Evolutionary conservation across 2,888 invertebrate genomes (phyloP).

Genomic region (Cephus nigrinus): DNA sequence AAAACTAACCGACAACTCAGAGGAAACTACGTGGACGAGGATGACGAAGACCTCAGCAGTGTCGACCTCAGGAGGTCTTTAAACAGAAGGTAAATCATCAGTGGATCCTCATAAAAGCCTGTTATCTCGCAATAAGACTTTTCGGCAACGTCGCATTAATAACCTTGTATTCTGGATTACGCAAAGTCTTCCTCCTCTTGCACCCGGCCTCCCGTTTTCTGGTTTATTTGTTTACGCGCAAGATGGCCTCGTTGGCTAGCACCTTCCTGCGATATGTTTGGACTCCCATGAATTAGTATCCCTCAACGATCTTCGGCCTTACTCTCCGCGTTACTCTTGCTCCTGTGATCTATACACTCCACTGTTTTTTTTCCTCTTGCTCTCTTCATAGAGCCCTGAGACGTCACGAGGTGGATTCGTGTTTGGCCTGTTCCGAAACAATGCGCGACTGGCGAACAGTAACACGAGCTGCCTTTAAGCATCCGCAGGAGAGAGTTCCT

Average conservation of each 20-base stretch:
- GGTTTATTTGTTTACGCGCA: not conserved
- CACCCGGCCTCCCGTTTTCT: not conserved
- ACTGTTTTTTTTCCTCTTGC: not conserved
- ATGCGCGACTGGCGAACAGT: not conserved
- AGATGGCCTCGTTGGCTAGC: not conserved
- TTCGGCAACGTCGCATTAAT: not conserved
- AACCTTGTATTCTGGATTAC: not conserved
- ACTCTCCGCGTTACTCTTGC: not conserved
- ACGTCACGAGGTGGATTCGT: not conserved
- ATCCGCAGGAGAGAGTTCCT: constrained; percentile 7
- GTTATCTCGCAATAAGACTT: not conserved
- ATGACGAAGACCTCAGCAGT: constrained; percentile 29
- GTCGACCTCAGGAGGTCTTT: constrained; percentile 54
- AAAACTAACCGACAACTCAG: constrained; percentile 28
- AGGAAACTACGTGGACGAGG: constrained; percentile 50
- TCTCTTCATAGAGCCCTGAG: not conserved
- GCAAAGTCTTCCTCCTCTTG: not conserved
- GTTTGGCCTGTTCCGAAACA: not conserved
- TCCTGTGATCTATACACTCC: not conserved
- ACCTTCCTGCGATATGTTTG: not conserved
- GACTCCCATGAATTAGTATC: not conserved
- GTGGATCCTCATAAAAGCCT: not conserved
- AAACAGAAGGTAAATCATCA: constrained; percentile 51
- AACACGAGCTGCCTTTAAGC: constrained; percentile 4
- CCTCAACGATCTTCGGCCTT: not conserved